Percentiles rank a stretch among this genome's conserved stretches.
These are phyloP conservation scores for Nymphalis polychloros DNA, from an alignment of 2,888 invertebrate species.

Conservation along the genomic window DNA sequence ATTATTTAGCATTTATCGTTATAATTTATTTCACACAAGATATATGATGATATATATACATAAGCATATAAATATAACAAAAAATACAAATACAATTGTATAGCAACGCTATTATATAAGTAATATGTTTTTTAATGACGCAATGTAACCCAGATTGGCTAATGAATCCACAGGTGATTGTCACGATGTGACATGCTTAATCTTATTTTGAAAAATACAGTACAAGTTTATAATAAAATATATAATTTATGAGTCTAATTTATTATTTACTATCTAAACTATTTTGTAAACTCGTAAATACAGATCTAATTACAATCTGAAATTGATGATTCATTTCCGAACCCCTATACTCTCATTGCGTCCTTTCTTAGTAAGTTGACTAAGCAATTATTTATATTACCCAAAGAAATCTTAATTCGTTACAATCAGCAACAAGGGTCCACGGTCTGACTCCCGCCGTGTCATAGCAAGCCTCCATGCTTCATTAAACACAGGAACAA, in stretches of 20 bases:
- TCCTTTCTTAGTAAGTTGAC: constrained; percentile 49
- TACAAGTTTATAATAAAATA: too few relatives aligned
- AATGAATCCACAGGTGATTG: too few relatives aligned
- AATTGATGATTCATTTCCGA: constrained; percentile 58
- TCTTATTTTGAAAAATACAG: background rate
- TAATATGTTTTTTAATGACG: too few relatives aligned
- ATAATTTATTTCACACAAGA: too few relatives aligned
- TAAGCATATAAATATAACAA: too few relatives aligned
- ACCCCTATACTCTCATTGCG: constrained; percentile 58
- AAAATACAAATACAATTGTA: too few relatives aligned
- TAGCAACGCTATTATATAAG: too few relatives aligned
- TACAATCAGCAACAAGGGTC: constrained; percentile 67
- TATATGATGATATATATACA: too few relatives aligned
- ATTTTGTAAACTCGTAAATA: constrained; percentile 8
- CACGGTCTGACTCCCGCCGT: constrained; percentile 50
- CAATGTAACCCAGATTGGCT: too few relatives aligned
- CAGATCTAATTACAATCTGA: constrained; percentile 20
- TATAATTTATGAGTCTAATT: background rate
- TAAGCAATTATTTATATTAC: constrained; percentile 55
- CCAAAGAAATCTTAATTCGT: constrained; percentile 74
- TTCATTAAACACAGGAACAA: constrained; percentile 71
- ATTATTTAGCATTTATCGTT: too few relatives aligned
- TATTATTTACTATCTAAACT: background rate
- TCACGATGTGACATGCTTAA: too few relatives aligned
- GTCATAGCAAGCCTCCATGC: constrained; percentile 54